These are phyloP conservation scores for Galeopsomyia nigrocyanea DNA, from an alignment of 2,888 invertebrate species.

Conservation along the genomic window DNA sequence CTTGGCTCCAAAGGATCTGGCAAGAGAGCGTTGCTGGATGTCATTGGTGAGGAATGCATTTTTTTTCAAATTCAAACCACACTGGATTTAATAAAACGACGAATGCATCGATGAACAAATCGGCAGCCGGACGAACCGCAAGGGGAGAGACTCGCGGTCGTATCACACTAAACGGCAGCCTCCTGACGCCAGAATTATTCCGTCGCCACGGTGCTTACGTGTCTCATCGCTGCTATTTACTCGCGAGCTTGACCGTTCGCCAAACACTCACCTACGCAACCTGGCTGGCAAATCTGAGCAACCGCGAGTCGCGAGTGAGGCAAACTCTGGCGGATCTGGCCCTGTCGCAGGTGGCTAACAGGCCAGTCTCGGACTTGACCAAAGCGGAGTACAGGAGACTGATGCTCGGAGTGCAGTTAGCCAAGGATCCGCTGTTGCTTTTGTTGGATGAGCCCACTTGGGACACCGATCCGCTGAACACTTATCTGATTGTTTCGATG, in stretches of 20 bases:
- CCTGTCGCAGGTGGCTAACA: constrained; percentile 89
- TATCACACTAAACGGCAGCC: constrained; percentile 89
- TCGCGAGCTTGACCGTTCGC: constrained; percentile 89
- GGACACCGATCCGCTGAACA: constrained; percentile 94
- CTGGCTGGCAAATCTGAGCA: constrained; percentile 64
- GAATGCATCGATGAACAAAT: too few relatives aligned
- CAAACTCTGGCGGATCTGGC: constrained; percentile 95
- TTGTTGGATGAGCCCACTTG: constrained; percentile 94
- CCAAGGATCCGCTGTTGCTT: constrained; percentile 92
- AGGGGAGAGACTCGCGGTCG: constrained; percentile 86
- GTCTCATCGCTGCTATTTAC: constrained; percentile 85
- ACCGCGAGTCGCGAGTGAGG: constrained; percentile 81
- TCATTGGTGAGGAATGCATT: constrained; percentile 72
- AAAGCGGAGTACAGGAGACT: constrained; percentile 91
- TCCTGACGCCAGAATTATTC: constrained; percentile 84
- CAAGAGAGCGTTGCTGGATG: constrained; percentile 93
- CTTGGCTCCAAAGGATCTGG: constrained; percentile 97
- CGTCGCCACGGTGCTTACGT: constrained; percentile 91
- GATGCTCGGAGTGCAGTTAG: constrained; percentile 91
- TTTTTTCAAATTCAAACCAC: too few relatives aligned
- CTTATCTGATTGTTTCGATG: constrained; percentile 94
- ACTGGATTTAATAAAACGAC: too few relatives aligned
- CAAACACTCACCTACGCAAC: constrained; percentile 88
- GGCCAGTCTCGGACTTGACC: constrained; percentile 86
- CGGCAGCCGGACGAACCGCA: constrained; percentile 78